Evolutionary conservation across 2,113 vertebrate species (phyloP).

Genomic region (Silurus asotus): DNA sequence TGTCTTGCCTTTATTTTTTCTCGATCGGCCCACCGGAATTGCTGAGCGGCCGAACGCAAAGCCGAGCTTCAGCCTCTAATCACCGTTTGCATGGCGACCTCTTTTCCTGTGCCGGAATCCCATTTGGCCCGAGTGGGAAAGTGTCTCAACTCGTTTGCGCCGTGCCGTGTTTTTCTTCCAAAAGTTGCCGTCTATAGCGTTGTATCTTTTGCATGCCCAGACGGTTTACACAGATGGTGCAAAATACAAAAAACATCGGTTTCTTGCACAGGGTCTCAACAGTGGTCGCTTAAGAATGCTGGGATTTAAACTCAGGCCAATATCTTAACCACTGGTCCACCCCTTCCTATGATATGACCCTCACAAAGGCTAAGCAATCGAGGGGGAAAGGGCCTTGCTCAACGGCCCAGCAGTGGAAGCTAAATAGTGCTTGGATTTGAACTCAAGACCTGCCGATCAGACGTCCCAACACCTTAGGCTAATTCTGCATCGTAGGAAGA

Average conservation of each 20-base stretch:
- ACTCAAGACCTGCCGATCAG: no score
- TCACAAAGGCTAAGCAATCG: no score
- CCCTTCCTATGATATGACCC: no score
- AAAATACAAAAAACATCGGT: no score
- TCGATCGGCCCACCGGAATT: neutral
- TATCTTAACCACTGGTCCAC: no score
- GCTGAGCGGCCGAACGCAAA: neutral
- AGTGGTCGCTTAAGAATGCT: no score
- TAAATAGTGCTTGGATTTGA: no score
- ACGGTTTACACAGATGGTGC: neutral
- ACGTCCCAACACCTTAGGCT: neutral
- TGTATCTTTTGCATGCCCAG: neutral
- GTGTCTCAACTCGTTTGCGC: neutral
- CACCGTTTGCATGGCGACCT: slow-evolving; percentile 26
- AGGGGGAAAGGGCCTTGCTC: no score
- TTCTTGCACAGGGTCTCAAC: no score
- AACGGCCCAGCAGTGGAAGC: no score
- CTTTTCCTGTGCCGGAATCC: neutral
- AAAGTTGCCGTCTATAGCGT: neutral
- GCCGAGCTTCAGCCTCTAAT: neutral
- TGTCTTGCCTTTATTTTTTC: slow-evolving; percentile 67
- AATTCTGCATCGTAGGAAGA: neutral
- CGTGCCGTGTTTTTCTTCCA: neutral
- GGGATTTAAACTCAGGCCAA: no score
- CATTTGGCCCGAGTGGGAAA: slow-evolving; percentile 6